Evolutionary conservation across 2,797 vertebrate genomes (phyloP).

Genomic region (Ptychobarbus kaznakovi): DNA sequence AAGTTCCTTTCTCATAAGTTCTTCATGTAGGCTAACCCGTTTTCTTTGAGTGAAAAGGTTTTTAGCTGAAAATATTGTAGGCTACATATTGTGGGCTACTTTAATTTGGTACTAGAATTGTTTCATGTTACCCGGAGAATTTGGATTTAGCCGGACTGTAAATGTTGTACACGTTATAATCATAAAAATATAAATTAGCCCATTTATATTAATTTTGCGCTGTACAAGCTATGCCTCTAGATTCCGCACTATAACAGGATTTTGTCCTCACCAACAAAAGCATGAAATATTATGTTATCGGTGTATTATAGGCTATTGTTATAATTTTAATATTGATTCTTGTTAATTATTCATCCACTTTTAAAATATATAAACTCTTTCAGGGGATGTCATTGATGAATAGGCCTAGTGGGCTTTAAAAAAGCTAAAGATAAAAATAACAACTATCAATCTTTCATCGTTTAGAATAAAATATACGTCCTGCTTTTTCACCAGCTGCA

Average conservation of each 20-base stretch:
- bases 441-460: slow-evolving; percentile 58
- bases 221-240: neutral
- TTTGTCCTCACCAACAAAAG: slow-evolving; percentile 10
- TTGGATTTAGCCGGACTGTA: neutral
- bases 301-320: neutral
- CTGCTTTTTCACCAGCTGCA: slow-evolving; percentile 80
- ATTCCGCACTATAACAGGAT: neutral
- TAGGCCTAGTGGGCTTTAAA: slow-evolving; percentile 46
- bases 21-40: slow-evolving; percentile 33
- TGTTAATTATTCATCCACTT: slow-evolving; percentile 47
- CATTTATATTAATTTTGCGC: neutral
- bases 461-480: slow-evolving; percentile 70
- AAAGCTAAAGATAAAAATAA: slow-evolving; percentile 7
- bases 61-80: neutral
- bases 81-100: neutral
- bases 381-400: slow-evolving; percentile 61
- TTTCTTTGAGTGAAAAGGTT: neutral
- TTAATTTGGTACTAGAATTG: neutral
- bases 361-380: slow-evolving; percentile 53
- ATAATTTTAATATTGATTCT: neutral
- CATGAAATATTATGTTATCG: neutral
- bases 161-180: neutral
- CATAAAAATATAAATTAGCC: neutral
- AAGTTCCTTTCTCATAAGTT: slow-evolving; percentile 58
- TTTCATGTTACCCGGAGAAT: neutral